These are phyloP conservation scores for Podarcis raffonei DNA, from an alignment of 2,113 vertebrate species.

Conservation along the genomic window DNA sequence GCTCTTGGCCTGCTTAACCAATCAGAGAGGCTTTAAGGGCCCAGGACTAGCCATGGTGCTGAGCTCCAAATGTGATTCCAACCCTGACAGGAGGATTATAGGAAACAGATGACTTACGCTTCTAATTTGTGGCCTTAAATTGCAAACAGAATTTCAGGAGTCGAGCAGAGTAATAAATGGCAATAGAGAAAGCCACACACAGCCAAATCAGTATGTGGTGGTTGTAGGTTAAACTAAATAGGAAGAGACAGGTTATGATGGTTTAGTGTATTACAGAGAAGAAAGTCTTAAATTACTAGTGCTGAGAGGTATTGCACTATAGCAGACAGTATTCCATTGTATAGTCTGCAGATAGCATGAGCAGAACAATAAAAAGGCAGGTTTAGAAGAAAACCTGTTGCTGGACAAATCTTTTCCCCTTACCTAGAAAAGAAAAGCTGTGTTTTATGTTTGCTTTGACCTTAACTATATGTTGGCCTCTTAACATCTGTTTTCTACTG, in stretches of 20 bases:
- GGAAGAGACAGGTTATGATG: constrained; percentile 91
- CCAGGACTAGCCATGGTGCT: constrained; percentile 78
- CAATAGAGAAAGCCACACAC: constrained; percentile 88
- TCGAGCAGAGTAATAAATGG: constrained; percentile 92
- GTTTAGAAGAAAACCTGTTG: constrained; percentile 82
- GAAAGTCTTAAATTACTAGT: constrained; percentile 89
- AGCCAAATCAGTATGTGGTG: constrained; percentile 85
- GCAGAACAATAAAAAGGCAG: constrained; percentile 83
- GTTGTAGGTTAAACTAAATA: constrained; percentile 91
- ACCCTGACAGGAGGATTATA: constrained; percentile 96
- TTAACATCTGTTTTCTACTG: constrained; percentile 84
- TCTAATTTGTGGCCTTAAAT: constrained; percentile 99
- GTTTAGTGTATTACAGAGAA: constrained; percentile 87
- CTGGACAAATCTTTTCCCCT: constrained; percentile 68
- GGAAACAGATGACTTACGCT: constrained; percentile 99
- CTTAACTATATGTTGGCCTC: constrained; percentile 79
- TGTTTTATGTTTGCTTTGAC: constrained; percentile 83
- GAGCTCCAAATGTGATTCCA: constrained; percentile 88
- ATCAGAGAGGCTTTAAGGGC: constrained; percentile 76
- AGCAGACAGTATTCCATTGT: constrained; percentile 81
- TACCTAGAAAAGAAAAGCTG: constrained; percentile 68
- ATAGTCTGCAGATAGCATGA: constrained; percentile 80
- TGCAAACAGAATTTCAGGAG: constrained; percentile 99
- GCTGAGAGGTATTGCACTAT: constrained; percentile 82
- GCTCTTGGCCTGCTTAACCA: constrained; percentile 75